These are phyloP conservation scores for Rhopalosiphum maidis DNA, from an alignment of 1,140 invertebrate species.

Conservation along the genomic window DNA sequence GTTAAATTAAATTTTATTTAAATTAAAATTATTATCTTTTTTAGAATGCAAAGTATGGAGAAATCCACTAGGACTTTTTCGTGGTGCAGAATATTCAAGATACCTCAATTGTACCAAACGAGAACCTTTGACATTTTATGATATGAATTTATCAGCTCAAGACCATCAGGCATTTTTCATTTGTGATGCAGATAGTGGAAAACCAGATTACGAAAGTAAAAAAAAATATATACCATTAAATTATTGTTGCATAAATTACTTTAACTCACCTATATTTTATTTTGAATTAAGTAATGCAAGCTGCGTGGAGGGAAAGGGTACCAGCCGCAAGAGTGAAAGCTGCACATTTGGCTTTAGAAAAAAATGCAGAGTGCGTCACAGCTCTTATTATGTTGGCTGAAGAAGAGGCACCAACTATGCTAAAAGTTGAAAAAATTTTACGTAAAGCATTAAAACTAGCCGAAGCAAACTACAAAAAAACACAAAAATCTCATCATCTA, in stretches of 20 bases:
- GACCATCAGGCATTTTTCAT: conserved; percentile 99
- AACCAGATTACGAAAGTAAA: conserved; percentile 89
- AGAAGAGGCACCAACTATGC: conserved; percentile 92
- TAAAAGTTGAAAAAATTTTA: conserved; percentile 86
- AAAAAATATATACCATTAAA: background rate
- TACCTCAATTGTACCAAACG: conserved; percentile 91
- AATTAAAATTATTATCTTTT: conserved; percentile 62
- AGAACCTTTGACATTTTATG: conserved; percentile 97
- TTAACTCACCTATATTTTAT: background rate
- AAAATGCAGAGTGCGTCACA: conserved; percentile 92
- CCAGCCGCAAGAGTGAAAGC: conserved; percentile 89
- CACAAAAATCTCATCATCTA: conserved; percentile 79
- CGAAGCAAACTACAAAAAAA: conserved; percentile 84
- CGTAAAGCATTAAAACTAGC: conserved; percentile 88
- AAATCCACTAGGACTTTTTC: conserved; percentile 94
- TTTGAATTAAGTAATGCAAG: conserved; percentile 83
- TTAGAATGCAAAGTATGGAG: conserved; percentile 97
- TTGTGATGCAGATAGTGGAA: conserved; percentile 88
- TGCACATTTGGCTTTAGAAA: conserved; percentile 88
- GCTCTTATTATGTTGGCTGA: conserved; percentile 95
- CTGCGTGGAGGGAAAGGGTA: conserved; percentile 95
- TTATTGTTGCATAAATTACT: background rate
- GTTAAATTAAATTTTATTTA: background rate
- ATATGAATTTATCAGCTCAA: conserved; percentile 98
- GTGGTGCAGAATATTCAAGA: conserved; percentile 94